Evolutionary conservation across 2,888 invertebrate species (phyloP).

Genomic region (Smittia sp.): DNA sequence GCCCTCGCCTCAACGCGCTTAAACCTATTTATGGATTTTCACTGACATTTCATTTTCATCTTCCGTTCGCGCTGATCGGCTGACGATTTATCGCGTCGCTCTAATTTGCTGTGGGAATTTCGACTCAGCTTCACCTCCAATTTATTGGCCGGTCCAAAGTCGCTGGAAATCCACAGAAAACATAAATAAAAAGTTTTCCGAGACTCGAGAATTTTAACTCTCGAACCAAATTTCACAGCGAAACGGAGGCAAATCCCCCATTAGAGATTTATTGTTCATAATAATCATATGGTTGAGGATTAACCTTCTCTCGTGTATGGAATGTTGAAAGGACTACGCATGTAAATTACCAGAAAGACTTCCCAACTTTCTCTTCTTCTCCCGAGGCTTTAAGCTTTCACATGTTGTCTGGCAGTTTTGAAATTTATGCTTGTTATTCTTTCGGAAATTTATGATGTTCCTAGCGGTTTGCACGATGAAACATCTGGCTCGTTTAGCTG

Average conservation of each 20-base stretch:
- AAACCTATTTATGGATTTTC: conserved; percentile 17
- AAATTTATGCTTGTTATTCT: background rate
- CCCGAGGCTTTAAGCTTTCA: background rate
- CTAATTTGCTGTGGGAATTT: conserved; percentile 20
- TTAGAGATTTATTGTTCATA: conserved; percentile 40
- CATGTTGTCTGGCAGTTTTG: conserved; percentile 1
- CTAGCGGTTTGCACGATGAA: too few species aligned
- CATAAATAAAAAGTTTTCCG: background rate
- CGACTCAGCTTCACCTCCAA: background rate
- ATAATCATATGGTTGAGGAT: conserved; percentile 36
- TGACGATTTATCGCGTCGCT: background rate
- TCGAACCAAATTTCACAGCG: background rate
- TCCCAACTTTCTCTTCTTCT: background rate
- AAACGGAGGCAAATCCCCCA: background rate
- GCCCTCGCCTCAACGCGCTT: background rate
- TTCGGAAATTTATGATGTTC: too few species aligned
- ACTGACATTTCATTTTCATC: background rate
- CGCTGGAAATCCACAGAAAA: background rate
- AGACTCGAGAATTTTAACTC: too few species aligned
- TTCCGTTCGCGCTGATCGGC: background rate
- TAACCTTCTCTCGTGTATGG: conserved; percentile 11
- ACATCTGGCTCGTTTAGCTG: too few species aligned
- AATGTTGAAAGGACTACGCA: conserved; percentile 26
- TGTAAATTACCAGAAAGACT: background rate
- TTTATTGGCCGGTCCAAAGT: background rate